Percentiles rank a stretch among this genome's conserved stretches.
These are phyloP conservation scores for Cactoblastis cactorum DNA, from an alignment of 2,888 invertebrate genomes.

Conservation along the genomic window DNA sequence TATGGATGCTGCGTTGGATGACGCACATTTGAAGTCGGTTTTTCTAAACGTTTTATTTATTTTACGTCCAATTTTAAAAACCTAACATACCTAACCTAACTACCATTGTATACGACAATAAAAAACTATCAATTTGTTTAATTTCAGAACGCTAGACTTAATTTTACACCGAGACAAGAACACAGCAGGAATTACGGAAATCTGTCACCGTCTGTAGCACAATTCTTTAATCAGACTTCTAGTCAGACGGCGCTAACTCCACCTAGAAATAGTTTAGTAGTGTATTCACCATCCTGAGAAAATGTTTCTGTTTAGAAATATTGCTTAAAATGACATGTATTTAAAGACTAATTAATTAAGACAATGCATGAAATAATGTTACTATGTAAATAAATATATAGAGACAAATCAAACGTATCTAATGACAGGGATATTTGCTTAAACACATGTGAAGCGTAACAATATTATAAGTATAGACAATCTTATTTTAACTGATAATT, in stretches of 20 bases:
- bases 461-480: too few species aligned
- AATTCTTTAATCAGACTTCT: conserved; percentile 63
- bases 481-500: too few species aligned
- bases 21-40: too few species aligned
- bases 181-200: conserved; percentile 34
- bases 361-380: not conserved
- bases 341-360: not conserved
- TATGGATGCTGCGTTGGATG: too few species aligned
- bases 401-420: too few species aligned
- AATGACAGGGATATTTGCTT: too few species aligned
- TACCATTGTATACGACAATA: too few species aligned
- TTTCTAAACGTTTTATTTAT: too few species aligned
- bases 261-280: conserved; percentile 31
- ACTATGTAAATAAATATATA: too few species aligned
- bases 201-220: conserved; percentile 67
- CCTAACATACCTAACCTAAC: too few species aligned
- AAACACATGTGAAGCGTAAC: too few species aligned
- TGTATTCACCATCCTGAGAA: conserved; percentile 31
- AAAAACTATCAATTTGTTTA: not conserved
- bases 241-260: conserved; percentile 51
- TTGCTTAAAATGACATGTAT: not conserved
- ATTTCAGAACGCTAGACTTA: conserved; percentile 34
- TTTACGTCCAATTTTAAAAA: too few species aligned
- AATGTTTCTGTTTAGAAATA: conserved; percentile 21
- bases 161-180: conserved; percentile 30